phyloP scores from a whole-genome alignment of 1,140 invertebrate genomes.

The Wiebesia pumilae region DNA sequence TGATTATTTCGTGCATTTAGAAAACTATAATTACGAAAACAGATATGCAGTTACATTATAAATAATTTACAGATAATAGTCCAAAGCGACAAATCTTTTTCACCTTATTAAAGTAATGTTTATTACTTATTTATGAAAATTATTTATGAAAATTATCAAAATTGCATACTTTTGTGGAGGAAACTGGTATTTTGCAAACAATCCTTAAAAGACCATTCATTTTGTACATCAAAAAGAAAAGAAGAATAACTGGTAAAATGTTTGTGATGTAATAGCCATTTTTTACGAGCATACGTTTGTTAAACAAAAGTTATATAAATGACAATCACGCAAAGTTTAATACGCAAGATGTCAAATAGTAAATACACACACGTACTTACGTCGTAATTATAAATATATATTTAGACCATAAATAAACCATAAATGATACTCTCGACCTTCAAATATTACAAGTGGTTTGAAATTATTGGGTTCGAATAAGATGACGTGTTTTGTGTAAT shows the following conservation, averaged over 20 bases:
- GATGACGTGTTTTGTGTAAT: not conserved
- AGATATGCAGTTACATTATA: not conserved
- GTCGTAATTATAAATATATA: not conserved
- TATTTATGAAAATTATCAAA: not conserved
- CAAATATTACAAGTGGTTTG: not conserved
- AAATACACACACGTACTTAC: not conserved
- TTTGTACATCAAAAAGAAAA: not conserved
- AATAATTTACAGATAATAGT: not conserved
- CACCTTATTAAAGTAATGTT: not conserved
- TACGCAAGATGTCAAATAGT: not conserved
- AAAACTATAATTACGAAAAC: not conserved
- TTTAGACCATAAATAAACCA: not conserved
- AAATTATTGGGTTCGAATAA: not conserved
- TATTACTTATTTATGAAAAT: not conserved
- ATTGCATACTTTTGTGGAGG: not conserved
- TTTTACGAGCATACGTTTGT: not conserved
- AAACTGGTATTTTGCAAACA: not conserved
- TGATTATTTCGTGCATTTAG: not conserved
- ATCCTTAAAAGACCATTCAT: not conserved
- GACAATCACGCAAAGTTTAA: not conserved
- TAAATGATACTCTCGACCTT: not conserved
- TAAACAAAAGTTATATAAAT: not conserved
- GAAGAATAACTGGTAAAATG: not conserved
- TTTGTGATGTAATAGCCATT: not conserved
- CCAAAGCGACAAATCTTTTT: not conserved